Base-by-base conservation (phyloP, 1,140 invertebrate genomes). In the Fopius arisanus region DNA sequence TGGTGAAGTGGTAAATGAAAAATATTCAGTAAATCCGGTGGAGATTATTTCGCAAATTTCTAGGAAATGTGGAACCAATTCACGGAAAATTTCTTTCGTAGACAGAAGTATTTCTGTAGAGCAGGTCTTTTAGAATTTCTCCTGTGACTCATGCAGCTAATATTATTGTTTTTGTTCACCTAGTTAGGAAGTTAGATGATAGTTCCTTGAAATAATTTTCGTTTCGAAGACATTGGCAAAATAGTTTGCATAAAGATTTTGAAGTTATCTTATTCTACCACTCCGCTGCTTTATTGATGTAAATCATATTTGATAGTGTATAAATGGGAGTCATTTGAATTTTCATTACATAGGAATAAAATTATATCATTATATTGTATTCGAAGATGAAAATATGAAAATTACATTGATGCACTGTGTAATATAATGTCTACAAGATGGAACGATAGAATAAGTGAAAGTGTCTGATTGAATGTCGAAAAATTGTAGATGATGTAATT, bases 391-490 rank as follows among this genome's bases (percentile, higher is more conserved):
- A 28, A 59, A 59, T 59, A 62, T 28, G 23, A 16, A 73, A 66
- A 31, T 67, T 16, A 48, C 12, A 31, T 31, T 23, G 21, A 54
- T 19, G 40, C 43, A 73, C 67, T 69, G 67, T 51, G 28, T 41
- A 59, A 73, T 67, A 67, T 43, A 29, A 66, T 73, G 26, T 62
- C 26, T 73, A 33, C 37, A n/a, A 37, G 21, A 40, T 69, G 48
- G 67, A n/a, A n/a, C n/a, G n/a, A n/a, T n/a, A n/a, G n/a, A 51
- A 40, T 70, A 67, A 48, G 67, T 69, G 72, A 74, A 62, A 31
- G 59, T 74, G 67, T 70, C 65, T 74, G 72, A 68, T 74, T 68
- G 72, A 69, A 63, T 74, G 72, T 74, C 40, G 37, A 48, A 48
- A 1, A 48, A 7, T 19, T 16, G 14, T 12, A 7, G 7, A 48